These are phyloP conservation scores for Nymphicus hollandicus DNA, from an alignment of 2,113 vertebrate species.

Conservation along the genomic window DNA sequence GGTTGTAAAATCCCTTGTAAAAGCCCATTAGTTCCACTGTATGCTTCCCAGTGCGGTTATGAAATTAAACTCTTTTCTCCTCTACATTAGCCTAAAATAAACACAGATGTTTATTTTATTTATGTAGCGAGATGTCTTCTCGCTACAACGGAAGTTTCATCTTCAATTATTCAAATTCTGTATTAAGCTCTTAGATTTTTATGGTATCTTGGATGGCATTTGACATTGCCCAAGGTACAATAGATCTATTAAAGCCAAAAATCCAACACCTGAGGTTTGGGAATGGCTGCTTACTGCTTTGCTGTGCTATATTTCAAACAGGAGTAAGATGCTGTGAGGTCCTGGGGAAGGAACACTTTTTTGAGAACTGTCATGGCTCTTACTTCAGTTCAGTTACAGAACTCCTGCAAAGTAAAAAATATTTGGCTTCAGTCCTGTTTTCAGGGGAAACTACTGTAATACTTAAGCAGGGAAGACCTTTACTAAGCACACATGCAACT, in stretches of 20 bases:
- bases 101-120: background rate
- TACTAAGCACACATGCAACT: background rate
- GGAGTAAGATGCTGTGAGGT: background rate
- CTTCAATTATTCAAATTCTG: background rate
- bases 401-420: background rate
- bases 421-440: background rate
- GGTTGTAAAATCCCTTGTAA: constrained; percentile 59
- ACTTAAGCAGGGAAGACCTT: background rate
- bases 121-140: background rate
- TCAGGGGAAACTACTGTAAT: background rate
- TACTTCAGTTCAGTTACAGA: background rate
- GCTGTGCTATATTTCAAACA: background rate
- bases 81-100: constrained; percentile 38
- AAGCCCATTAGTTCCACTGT: constrained; percentile 46
- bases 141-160: background rate
- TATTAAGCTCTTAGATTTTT: background rate
- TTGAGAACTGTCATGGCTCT: background rate
- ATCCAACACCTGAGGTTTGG: background rate
- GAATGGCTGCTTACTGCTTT: background rate
- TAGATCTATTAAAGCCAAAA: background rate
- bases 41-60: constrained; percentile 44
- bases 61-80: constrained; percentile 56
- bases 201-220: background rate
- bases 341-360: background rate
- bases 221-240: background rate